Percentiles rank a stretch among this genome's conserved stretches.
These are phyloP conservation scores for Ashinkailepas kermadecensis DNA, from an alignment of 2,888 invertebrate species.

Conservation along the genomic window DNA sequence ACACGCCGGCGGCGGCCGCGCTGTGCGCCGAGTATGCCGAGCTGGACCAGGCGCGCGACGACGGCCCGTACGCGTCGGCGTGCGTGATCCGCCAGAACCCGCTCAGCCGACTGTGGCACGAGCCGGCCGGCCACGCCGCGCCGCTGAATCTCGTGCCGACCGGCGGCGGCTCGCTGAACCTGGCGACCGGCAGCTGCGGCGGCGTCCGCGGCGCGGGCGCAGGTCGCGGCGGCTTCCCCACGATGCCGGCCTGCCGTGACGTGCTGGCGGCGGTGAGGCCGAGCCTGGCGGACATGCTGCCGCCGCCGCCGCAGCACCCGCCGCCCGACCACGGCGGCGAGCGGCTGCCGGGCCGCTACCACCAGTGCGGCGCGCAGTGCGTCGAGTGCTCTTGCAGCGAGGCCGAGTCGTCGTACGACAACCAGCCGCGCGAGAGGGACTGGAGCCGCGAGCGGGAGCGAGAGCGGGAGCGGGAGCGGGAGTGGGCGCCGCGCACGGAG, in stretches of 20 bases:
- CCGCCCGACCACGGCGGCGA: background rate
- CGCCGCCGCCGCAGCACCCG: constrained; percentile 11
- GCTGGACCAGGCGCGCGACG: constrained; percentile 8
- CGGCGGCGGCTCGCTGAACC: background rate
- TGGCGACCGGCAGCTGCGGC: background rate
- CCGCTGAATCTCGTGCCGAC: background rate
- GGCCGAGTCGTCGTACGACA: background rate
- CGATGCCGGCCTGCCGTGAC: constrained; percentile 12
- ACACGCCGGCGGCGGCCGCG: background rate
- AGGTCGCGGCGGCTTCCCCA: background rate
- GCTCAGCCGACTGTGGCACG: background rate
- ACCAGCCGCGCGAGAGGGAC: background rate
- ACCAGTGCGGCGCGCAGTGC: constrained; percentile 6
- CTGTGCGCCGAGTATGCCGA: constrained; percentile 19
- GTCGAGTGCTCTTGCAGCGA: constrained; percentile 19
- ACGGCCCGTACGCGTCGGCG: constrained; percentile 15
- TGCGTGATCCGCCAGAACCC: constrained; percentile 20
- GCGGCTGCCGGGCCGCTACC: background rate
- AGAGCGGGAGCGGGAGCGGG: background rate
- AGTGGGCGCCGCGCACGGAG: background rate
- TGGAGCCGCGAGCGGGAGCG: background rate
- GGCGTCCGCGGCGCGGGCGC: background rate
- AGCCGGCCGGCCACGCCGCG: background rate
- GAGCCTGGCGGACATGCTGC: constrained; percentile 12
- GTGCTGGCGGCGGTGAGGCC: background rate